phyloP scores from a whole-genome alignment of 2,888 invertebrate species.

The Trichopoda pennipes region DNA sequence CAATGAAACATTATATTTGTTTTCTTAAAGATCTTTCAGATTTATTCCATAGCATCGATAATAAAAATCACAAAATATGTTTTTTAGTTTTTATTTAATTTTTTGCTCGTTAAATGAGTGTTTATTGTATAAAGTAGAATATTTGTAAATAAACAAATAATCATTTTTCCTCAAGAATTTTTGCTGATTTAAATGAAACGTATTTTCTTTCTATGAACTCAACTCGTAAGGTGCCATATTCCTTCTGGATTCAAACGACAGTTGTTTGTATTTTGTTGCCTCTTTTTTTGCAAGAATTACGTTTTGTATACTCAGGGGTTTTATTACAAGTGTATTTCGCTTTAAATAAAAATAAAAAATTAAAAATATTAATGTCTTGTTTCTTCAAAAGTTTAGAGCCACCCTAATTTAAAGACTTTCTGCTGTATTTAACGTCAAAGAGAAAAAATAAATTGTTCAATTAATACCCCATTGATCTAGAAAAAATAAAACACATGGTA shows the following conservation, averaged over 20 bases:
- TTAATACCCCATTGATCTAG: neutral
- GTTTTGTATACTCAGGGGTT: neutral
- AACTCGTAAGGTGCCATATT: neutral
- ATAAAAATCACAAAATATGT: conserved; percentile 1
- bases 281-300: neutral
- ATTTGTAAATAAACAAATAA: conserved; percentile 39
- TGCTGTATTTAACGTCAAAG: neutral
- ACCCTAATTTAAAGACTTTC: neutral
- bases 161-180: conserved; percentile 46
- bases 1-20: neutral
- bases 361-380: no score
- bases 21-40: conserved; percentile 14
- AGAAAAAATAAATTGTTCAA: neutral
- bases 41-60: conserved; percentile 43
- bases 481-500: neutral
- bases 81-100: neutral
- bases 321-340: neutral
- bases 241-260: conserved; percentile 1
- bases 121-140: conserved; percentile 18
- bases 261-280: neutral
- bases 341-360: neutral
- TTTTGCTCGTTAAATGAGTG: conserved; percentile 43
- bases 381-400: neutral
- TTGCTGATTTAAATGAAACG: conserved; percentile 8
- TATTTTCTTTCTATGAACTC: conserved; percentile 7